Conservation (phyloP, 1,140 invertebrate species). For the Oppia nitens region DNA sequence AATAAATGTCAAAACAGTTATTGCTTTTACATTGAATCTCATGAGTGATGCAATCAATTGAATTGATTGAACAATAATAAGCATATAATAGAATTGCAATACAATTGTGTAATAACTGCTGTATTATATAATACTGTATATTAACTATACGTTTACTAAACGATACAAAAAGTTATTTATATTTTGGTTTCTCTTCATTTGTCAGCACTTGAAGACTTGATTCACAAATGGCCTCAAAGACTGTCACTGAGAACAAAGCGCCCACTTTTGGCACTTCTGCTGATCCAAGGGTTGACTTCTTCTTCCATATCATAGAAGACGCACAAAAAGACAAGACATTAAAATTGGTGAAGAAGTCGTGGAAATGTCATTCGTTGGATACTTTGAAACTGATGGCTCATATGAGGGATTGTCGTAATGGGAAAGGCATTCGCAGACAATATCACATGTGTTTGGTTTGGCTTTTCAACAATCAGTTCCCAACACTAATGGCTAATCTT, state of each 20-base stretch:
- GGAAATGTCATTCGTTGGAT: constrained; percentile 2
- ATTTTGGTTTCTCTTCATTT: no score
- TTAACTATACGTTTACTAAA: no score
- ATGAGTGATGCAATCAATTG: no score
- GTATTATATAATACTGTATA: no score
- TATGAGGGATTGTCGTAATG: constrained; percentile 1
- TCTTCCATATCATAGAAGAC: constrained; percentile 9
- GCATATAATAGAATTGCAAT: no score
- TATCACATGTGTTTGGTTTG: constrained; percentile 3
- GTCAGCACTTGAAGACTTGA: no score
- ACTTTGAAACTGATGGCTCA: constrained; percentile 7
- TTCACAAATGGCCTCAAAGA: no score
- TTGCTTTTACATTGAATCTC: no score
- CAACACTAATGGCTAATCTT: not conserved
- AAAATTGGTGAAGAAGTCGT: constrained; percentile 5
- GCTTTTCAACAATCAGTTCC: constrained; percentile 1
- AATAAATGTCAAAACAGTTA: no score
- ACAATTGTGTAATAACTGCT: no score
- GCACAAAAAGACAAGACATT: not conserved
- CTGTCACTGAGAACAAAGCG: constrained; percentile 1
- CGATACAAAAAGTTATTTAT: no score
- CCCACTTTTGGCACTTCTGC: not conserved
- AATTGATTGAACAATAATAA: no score
- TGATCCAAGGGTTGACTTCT: constrained; percentile 5
- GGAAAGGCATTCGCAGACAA: constrained; percentile 10